Conservation (phyloP, 2,797 vertebrate genomes). For the Paguma larvata region DNA sequence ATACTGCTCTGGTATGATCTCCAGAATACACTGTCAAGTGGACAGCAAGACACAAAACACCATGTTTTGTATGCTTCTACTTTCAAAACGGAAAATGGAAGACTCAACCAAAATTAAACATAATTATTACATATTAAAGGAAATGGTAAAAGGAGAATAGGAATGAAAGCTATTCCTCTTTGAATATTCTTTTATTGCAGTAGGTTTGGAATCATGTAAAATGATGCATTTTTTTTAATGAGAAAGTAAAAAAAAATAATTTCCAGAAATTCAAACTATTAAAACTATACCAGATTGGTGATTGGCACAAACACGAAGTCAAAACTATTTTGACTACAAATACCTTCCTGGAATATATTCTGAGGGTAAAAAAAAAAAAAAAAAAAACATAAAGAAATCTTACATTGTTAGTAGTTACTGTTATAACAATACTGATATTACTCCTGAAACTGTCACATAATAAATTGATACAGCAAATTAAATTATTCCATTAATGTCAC, state of each 20-base stretch:
- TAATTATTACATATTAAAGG: neutral
- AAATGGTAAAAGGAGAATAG: neutral
- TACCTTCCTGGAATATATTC: neutral
- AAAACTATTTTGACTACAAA: neutral
- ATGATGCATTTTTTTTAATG: neutral
- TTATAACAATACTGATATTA: neutral
- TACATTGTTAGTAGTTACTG: neutral
- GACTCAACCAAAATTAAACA: neutral
- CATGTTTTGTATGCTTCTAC: neutral
- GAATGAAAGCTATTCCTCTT: neutral
- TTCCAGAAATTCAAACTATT: neutral
- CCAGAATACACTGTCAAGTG: neutral
- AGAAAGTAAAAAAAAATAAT: neutral
- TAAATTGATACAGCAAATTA: conserved; percentile 6
- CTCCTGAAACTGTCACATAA: neutral
- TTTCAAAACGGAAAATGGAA: neutral
- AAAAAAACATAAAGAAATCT: neutral
- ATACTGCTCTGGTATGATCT: neutral
- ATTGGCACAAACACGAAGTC: neutral
- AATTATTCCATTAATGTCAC: neutral
- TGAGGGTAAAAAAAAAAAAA: neutral
- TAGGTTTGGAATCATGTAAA: neutral
- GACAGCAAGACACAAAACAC: neutral
- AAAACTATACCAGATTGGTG: neutral
- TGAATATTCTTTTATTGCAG: neutral